phyloP scores from a whole-genome alignment of 2,888 invertebrate genomes.

The Alsophila aescularia region DNA sequence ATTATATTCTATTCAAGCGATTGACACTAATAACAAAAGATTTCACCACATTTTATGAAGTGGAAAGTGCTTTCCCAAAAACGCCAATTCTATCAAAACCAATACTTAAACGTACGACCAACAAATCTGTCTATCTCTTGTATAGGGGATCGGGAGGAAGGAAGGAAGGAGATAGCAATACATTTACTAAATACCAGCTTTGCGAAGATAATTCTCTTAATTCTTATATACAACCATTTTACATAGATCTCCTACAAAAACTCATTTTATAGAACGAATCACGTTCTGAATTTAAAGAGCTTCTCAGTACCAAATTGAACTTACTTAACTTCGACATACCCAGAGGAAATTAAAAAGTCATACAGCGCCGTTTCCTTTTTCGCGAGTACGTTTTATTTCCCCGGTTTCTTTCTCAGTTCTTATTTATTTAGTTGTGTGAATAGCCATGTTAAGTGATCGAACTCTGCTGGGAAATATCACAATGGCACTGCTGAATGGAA shows the following conservation, averaged over 20 bases:
- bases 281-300: conserved; percentile 5
- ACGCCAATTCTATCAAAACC: too few relatives aligned
- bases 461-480: conserved; percentile 38
- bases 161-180: too few relatives aligned
- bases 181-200: too few relatives aligned
- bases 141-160: too few relatives aligned
- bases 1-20: too few relatives aligned
- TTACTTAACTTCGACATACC: conserved; percentile 22
- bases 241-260: not conserved
- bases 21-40: too few relatives aligned
- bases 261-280: not conserved
- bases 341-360: conserved; percentile 34
- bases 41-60: too few relatives aligned
- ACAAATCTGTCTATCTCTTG: too few relatives aligned
- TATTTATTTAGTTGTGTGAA: conserved; percentile 39
- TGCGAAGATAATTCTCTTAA: too few relatives aligned
- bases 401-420: conserved; percentile 23
- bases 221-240: too few relatives aligned
- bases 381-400: conserved; percentile 23
- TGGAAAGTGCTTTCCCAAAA: too few relatives aligned
- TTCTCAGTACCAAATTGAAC: conserved; percentile 23
- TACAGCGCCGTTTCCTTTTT: conserved; percentile 26
- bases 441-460: conserved; percentile 41
- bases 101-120: too few relatives aligned
- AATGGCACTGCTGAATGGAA: conserved; percentile 36